A percentile compares a stretch with the other conserved stretches of the same genome.
Conservation (phyloP, 2,113 vertebrate genomes). For the Phaethornis superciliosus region DNA sequence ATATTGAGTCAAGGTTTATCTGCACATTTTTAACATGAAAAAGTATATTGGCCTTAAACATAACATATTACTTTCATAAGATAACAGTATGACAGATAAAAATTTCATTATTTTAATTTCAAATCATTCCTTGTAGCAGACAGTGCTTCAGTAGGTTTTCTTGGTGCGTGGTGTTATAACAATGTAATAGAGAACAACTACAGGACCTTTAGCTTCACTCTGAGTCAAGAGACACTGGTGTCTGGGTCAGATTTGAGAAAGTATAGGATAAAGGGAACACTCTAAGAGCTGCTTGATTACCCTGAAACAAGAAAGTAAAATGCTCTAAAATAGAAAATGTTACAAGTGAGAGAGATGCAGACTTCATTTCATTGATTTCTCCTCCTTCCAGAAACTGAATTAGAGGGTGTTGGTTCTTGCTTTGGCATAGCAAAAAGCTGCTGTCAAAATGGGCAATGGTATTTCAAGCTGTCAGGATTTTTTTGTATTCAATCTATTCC, state of each 20-base stretch:
- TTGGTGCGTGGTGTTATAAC: not conserved
- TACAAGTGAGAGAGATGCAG: not conserved
- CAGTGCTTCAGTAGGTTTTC: not conserved
- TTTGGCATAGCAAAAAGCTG: not conserved
- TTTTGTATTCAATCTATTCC: not conserved
- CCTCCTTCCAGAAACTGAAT: not conserved
- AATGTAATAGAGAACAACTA: not conserved
- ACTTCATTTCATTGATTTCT: not conserved
- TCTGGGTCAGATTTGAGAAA: not conserved
- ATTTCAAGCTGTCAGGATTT: not conserved
- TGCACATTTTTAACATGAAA: not conserved
- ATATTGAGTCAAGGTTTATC: not conserved
- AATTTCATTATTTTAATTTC: not conserved
- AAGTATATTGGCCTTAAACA: not conserved
- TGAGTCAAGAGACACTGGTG: not conserved
- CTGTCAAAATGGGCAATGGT: not conserved
- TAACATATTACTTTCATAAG: not conserved
- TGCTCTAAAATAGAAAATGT: not conserved
- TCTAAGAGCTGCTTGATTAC: fast-evolving
- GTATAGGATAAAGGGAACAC: fast-evolving
- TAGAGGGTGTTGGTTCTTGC: not conserved
- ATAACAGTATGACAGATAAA: not conserved
- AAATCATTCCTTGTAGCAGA: not conserved
- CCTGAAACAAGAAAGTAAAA: not conserved
- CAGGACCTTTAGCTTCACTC: not conserved